Evolutionary conservation across 37 sponge, comb jelly and placozoan species (phyloP).

Genomic region (Hormiphora californensis): DNA sequence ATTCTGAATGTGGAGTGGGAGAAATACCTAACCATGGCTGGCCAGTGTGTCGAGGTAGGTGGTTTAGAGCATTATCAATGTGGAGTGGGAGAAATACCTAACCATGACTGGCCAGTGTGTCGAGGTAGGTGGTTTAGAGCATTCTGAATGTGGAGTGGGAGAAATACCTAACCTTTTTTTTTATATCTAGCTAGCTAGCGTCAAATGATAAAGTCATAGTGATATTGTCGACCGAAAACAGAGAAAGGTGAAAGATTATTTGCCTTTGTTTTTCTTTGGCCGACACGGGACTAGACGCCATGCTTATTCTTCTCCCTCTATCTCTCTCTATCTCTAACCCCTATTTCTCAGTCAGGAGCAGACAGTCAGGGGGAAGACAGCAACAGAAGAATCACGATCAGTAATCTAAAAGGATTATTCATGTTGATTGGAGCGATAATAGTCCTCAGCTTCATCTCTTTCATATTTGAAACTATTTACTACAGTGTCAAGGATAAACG

Average conservation of each 20-base stretch:
- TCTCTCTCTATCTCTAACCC: too few relatives aligned
- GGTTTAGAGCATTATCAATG: background rate
- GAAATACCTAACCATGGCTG: background rate
- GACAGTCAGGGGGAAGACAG: background rate
- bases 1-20: background rate
- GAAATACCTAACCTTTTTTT: background rate
- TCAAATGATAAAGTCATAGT: too few relatives aligned
- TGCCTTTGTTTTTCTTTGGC: too few relatives aligned
- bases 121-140: too few relatives aligned
- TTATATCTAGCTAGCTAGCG: too few relatives aligned
- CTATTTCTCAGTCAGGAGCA: too few relatives aligned
- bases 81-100: background rate
- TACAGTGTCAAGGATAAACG: constrained; percentile 12
- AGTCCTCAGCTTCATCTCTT: background rate
- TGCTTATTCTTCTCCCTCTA: too few relatives aligned
- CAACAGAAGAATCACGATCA: background rate
- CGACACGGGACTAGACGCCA: too few relatives aligned
- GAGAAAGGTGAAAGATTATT: too few relatives aligned
- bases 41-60: background rate
- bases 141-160: background rate
- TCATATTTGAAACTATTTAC: background rate
- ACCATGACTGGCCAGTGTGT: background rate
- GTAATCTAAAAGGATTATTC: background rate
- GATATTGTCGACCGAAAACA: too few relatives aligned
- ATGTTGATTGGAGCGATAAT: background rate